phyloP scores from a whole-genome alignment of 2,888 invertebrate species.

The Leptopilina syphax region DNA sequence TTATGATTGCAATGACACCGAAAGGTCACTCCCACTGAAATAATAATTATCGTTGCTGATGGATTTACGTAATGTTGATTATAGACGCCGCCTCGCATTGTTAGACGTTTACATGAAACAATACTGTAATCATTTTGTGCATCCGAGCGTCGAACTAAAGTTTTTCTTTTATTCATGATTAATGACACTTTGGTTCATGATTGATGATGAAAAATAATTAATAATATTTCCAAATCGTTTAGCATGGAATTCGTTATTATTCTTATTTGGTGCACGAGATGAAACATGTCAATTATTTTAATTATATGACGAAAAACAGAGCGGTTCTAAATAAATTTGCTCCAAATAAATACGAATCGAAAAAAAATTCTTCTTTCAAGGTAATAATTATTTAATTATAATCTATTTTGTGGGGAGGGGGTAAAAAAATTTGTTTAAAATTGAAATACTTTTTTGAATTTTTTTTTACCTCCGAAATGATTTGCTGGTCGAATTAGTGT shows the following conservation, averaged over 20 bases:
- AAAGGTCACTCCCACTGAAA: conserved; percentile 31
- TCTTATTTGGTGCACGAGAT: too few species aligned
- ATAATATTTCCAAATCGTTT: background rate
- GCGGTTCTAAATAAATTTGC: too few species aligned
- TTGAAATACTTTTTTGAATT: background rate
- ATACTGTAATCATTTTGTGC: conserved; percentile 39
- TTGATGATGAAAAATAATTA: conserved; percentile 26
- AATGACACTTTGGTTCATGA: conserved; percentile 15
- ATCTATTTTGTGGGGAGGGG: too few species aligned
- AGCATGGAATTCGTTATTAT: background rate
- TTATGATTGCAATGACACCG: conserved; percentile 27
- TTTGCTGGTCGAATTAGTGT: conserved; percentile 74
- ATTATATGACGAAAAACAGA: too few species aligned
- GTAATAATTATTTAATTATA: background rate
- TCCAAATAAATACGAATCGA: too few species aligned
- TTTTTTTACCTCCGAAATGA: conserved; percentile 70
- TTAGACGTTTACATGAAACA: conserved; percentile 37
- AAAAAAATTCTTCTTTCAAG: background rate
- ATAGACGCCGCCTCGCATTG: conserved; percentile 32
- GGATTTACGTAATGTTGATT: conserved; percentile 40
- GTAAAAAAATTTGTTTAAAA: background rate
- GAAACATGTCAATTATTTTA: too few species aligned
- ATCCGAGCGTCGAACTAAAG: conserved; percentile 17
- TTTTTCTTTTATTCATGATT: conserved; percentile 27
- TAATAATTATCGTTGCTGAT: conserved; percentile 33